Percentiles rank a stretch among this genome's conserved stretches.
Evolutionary conservation across 30 jellyfish, hydroid and myxozoan genomes (phyloP).

Genomic region (Turritopsis rubra): DNA sequence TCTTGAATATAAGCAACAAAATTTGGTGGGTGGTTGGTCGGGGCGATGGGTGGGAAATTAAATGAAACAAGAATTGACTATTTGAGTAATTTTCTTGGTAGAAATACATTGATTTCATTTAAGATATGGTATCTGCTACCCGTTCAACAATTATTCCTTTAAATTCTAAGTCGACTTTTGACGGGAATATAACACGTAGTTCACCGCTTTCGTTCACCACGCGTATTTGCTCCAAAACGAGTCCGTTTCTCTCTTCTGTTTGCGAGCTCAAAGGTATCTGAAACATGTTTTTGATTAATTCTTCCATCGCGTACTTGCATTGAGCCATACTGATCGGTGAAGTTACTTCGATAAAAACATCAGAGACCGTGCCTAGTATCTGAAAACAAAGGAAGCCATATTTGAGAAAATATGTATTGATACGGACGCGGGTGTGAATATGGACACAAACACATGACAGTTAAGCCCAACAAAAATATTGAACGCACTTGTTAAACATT

Average conservation of each 20-base stretch:
- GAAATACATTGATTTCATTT: neutral
- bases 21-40: neutral
- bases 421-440: no score
- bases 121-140: neutral
- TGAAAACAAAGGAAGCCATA: constrained; percentile 18
- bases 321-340: constrained; percentile 73
- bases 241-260: constrained; percentile 38
- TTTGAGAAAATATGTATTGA: no score
- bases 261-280: constrained; percentile 44
- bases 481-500: constrained; percentile 12
- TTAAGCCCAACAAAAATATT: neutral
- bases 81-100: neutral
- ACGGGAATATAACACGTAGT: constrained; percentile 51
- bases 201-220: constrained; percentile 69
- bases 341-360: constrained; percentile 62
- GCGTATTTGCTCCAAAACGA: constrained; percentile 50
- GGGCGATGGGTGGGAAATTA: neutral
- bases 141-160: constrained; percentile 37
- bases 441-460: neutral
- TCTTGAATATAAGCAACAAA: neutral
- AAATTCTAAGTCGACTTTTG: constrained; percentile 57
- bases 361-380: constrained; percentile 54
- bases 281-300: constrained; percentile 49
- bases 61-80: neutral
- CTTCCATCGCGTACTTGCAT: constrained; percentile 67